Base-by-base conservation (phyloP, 2,113 vertebrate species). In the Notothenia coriiceps region DNA sequence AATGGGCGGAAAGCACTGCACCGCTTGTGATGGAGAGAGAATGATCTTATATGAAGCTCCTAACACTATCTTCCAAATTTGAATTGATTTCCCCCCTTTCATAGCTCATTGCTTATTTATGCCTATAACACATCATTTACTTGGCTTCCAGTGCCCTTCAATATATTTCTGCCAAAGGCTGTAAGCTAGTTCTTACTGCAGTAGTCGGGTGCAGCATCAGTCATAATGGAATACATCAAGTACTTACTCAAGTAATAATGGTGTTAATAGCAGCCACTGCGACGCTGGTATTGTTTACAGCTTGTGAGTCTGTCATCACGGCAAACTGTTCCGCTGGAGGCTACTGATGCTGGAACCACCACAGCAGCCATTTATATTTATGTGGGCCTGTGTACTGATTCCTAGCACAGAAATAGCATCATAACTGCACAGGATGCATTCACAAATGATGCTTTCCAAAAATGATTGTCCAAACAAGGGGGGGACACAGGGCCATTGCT, bases 61-160 rank as follows among this genome's bases (percentile, higher is more conserved):
- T 1, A 9, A 62, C 17, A 17, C 14, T 68, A n/a, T 68, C 72
- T 68, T 69, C 59, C 46, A 74, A 70, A 69, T 76, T 47, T 66
- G 5, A 83, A 80, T 77, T 13, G 50, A 86, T 84, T 76, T 81
- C 66, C 46, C 13, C 5, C 4, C 20, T 59, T 74, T 74, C 25
- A 20, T 54, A 67, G 25, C 40, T 77, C 35, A 49, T 72, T 82
- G 49, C 55, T 70, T 82, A 51, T 77, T 82, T 79, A 71, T 79
- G 64, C 44, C 10, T 54, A 8, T 67, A 66, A 66, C 44, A 6
- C 43, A 33, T 46, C 0, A 65, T 61, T 51, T 72, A 6, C 0
- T 47, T 50, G 43, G 20, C 40, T 80, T 74, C 50, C 60, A n/a
- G 61, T 43, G 54, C 54, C 61, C 12, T 74, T 40, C 18, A 56